phyloP scores from a whole-genome alignment of 2,113 vertebrate genomes.

The Jaculus jaculus region DNA sequence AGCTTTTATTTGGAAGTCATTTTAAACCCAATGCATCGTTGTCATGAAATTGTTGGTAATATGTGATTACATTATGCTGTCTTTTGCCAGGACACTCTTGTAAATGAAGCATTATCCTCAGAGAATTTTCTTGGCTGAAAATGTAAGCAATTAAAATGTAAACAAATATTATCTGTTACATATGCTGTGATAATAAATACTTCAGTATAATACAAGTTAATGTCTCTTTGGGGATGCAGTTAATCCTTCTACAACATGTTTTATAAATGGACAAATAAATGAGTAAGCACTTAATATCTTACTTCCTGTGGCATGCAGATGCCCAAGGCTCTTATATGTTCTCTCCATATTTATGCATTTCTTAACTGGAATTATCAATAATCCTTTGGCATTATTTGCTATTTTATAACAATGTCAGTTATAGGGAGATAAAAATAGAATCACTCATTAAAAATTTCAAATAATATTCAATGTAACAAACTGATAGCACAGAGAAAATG shows the following conservation, averaged over 20 bases:
- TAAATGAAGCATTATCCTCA: constrained; percentile 88
- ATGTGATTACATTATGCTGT: constrained; percentile 86
- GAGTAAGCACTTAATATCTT: constrained; percentile 82
- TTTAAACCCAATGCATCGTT: constrained; percentile 83
- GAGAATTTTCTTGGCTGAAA: constrained; percentile 89
- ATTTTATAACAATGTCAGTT: constrained; percentile 46
- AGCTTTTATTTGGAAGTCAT: constrained; percentile 83
- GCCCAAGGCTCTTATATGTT: background rate
- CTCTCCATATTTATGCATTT: constrained; percentile 49
- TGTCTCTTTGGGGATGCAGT: constrained; percentile 83
- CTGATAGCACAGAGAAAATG: constrained; percentile 13
- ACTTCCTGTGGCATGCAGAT: constrained; percentile 52
- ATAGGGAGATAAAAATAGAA: constrained; percentile 35
- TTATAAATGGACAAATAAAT: constrained; percentile 84
- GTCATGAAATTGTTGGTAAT: constrained; percentile 87
- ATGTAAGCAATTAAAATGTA: constrained; percentile 89
- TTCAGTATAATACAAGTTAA: constrained; percentile 86
- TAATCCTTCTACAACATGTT: constrained; percentile 84
- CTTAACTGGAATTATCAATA: constrained; percentile 43
- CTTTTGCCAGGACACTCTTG: constrained; percentile 85
- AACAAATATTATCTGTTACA: constrained; percentile 89
- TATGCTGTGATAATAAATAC: constrained; percentile 88
- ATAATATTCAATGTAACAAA: constrained; percentile 2
- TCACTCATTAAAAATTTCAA: background rate
- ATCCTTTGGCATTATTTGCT: constrained; percentile 23